These are phyloP conservation scores for Protaetia brevitarsis DNA, from an alignment of 1,140 invertebrate species.

Conservation along the genomic window DNA sequence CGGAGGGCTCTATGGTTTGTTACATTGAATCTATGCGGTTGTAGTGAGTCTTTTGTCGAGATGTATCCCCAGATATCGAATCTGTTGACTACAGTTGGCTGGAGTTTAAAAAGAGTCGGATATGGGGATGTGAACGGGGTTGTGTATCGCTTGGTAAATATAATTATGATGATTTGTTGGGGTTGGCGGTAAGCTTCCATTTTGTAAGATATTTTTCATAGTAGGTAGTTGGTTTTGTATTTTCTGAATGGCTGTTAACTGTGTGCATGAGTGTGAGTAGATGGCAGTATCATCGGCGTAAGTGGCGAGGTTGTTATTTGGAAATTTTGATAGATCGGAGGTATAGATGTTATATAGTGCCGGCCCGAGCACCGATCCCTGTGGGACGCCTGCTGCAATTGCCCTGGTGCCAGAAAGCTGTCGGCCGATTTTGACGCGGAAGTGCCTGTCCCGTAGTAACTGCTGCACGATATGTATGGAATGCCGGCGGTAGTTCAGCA, in stretches of 20 bases:
- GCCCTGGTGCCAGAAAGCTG: slow-evolving; percentile 26
- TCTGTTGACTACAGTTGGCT: too few species aligned
- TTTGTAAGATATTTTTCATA: neutral
- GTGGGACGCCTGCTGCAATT: slow-evolving; percentile 26
- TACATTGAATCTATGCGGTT: too few species aligned
- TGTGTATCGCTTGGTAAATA: neutral
- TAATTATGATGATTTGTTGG: neutral
- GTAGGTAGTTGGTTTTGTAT: neutral
- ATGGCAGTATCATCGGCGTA: neutral
- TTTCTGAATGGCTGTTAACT: neutral
- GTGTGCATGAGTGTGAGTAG: neutral
- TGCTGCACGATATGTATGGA: slow-evolving; percentile 40
- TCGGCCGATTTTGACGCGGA: slow-evolving; percentile 21
- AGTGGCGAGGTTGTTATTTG: neutral
- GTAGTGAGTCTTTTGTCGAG: neutral
- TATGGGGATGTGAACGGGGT: neutral
- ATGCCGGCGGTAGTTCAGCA: too few species aligned
- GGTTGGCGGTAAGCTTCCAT: neutral
- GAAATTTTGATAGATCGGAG: neutral
- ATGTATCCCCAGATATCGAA: too few species aligned
- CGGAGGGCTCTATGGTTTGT: too few species aligned
- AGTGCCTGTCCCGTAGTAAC: slow-evolving; percentile 33
- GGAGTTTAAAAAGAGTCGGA: too few species aligned
- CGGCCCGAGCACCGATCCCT: neutral
- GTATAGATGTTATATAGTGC: neutral